phyloP scores from a whole-genome alignment of 2,797 vertebrate species.

The Lacerta viridis region DNA sequence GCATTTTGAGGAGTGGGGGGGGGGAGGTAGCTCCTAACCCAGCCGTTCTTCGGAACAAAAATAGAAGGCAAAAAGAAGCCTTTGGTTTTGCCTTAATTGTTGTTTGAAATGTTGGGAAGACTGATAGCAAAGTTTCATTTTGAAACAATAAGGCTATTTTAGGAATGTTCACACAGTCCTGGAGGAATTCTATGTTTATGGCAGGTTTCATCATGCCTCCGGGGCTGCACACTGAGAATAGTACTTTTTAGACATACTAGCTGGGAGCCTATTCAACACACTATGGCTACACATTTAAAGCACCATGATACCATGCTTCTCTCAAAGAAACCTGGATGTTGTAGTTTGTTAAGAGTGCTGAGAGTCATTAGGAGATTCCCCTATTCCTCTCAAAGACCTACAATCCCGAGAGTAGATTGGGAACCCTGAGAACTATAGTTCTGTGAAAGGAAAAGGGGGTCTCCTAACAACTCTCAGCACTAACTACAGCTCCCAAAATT shows the following conservation, averaged over 20 bases:
- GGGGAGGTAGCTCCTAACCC: background rate
- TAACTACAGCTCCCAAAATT: too few relatives aligned
- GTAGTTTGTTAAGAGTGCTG: too few relatives aligned
- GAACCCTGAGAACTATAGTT: too few relatives aligned
- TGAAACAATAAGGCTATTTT: background rate
- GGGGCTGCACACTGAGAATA: background rate
- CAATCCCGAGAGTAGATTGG: too few relatives aligned
- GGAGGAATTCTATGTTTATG: background rate
- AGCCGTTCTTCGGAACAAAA: background rate
- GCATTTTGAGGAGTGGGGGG: background rate
- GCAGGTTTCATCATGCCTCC: background rate
- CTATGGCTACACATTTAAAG: background rate
- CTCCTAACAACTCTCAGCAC: too few relatives aligned
- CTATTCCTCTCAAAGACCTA: too few relatives aligned
- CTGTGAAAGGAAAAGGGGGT: too few relatives aligned
- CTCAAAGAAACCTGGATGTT: too few relatives aligned
- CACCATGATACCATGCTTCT: too few relatives aligned
- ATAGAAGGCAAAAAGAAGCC: background rate
- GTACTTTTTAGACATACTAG: background rate
- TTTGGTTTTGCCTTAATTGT: background rate
- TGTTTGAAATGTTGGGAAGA: background rate
- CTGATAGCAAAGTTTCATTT: conserved; percentile 10
- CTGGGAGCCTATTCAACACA: background rate
- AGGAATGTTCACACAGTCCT: background rate
- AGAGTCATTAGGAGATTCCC: too few relatives aligned